phyloP scores from a whole-genome alignment of 2,888 invertebrate genomes.

The Mycalesis mineus region DNA sequence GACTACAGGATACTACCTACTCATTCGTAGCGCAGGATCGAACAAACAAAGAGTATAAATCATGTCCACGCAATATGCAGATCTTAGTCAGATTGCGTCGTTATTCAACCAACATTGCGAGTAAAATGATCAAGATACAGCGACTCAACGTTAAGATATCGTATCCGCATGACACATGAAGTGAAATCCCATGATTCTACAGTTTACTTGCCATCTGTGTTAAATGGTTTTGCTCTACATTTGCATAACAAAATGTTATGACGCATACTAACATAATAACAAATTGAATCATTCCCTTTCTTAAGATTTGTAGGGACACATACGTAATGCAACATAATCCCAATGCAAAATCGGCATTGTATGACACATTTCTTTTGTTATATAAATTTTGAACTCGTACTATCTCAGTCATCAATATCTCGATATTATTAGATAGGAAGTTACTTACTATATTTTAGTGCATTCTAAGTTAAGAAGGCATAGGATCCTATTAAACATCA shows the following conservation, averaged over 20 bases:
- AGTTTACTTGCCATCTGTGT: background rate
- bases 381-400: no score
- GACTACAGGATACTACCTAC: background rate
- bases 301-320: no score
- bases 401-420: no score
- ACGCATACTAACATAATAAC: no score
- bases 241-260: background rate
- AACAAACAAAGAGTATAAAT: conserved; percentile 18
- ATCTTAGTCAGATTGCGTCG: conserved; percentile 25
- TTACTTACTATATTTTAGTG: no score
- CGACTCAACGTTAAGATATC: conserved; percentile 10
- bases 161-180: conserved; percentile 6
- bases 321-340: no score
- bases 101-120: conserved; percentile 18
- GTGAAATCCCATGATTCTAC: conserved; percentile 5
- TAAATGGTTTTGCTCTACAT: background rate
- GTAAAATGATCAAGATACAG: conserved; percentile 15
- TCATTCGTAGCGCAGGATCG: background rate
- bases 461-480: no score
- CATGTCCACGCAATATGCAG: conserved; percentile 26
- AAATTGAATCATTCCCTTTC: no score
- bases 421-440: no score
- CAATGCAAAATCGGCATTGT: no score
- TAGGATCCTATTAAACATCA: no score
- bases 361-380: no score